Base-by-base conservation (phyloP, 2,888 invertebrate genomes). In the Adela reaumurella region DNA sequence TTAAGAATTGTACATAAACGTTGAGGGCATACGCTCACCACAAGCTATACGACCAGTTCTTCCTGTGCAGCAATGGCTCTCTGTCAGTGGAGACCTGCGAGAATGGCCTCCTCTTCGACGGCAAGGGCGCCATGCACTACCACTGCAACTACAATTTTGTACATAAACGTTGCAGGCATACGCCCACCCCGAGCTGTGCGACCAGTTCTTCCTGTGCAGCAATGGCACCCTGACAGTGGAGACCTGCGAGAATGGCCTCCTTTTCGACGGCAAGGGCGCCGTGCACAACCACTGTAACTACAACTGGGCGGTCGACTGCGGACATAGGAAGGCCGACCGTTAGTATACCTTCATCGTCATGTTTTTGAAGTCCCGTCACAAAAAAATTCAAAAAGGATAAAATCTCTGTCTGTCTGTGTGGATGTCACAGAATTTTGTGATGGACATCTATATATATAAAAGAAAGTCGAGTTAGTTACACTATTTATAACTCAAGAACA, bases 131-230 rank as follows among this genome's bases (percentile, higher is more conserved):
- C 17, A 90, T 92, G 0, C 89, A 94, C 77, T 88, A 94, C 68
- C 93, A 94, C 76, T 96, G 95, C 83, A 94, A 94, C 80, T 95
- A 94, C 76, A 81, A 92, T 76, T 95, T n/a, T n/a, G n/a, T n/a
- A n/a, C n/a, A n/a, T n/a, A n/a, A n/a, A n/a, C n/a, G n/a, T 68
- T 70, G 10, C 82, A 89, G 74, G 87, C 92, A 0, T 93, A 94
- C 68, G 87, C 90, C 4, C 93, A 95, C 64, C 92, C 94, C 0
- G 90, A 92, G 63, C 84, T 86, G 48, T 95, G 94, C 63, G 90
- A 92, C 67, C 85, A 91, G 63, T 95, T 94, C 81, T 94, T 92
- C 81, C 83, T 94, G 41, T 96, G 95, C 70, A 90, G 89, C 54
- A 95, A 95, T 65, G 94, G 95, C 44, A 92, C 93, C 2, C 70